Conservation (phyloP, 2,113 vertebrate genomes). For the Cranoglanis bouderius region DNA sequence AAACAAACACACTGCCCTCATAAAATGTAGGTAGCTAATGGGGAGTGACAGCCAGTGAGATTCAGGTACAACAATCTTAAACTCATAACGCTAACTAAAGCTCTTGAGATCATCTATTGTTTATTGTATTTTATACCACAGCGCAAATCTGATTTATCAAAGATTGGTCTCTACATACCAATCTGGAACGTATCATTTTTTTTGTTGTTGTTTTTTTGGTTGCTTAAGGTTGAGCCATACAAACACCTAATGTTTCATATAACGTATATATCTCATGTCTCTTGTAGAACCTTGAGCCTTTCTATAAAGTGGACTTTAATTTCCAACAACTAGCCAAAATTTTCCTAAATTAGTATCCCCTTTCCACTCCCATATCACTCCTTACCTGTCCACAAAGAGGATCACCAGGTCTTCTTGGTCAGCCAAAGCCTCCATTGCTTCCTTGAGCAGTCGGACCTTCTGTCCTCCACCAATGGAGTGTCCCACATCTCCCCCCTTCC, state of each 20-base stretch:
- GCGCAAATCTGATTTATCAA: not conserved
- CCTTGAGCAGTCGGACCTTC: slow-evolving; percentile 92
- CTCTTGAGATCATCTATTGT: not conserved
- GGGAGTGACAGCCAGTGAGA: not conserved
- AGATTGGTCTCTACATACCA: not conserved
- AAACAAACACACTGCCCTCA: not conserved
- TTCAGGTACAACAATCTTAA: not conserved
- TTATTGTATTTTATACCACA: not conserved
- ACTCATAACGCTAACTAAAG: not conserved
- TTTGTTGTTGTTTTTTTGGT: slow-evolving; percentile 47
- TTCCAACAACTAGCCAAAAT: not conserved
- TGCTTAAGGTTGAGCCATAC: slow-evolving; percentile 12
- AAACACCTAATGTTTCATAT: not conserved
- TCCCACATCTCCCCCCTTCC: slow-evolving; percentile 87
- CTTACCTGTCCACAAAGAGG: slow-evolving; percentile 89
- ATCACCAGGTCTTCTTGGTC: slow-evolving; percentile 86
- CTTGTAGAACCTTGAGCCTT: not conserved
- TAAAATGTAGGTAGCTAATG: not conserved
- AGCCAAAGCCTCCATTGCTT: slow-evolving; percentile 78
- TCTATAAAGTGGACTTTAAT: not conserved
- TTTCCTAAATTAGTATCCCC: not conserved
- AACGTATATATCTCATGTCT: not conserved
- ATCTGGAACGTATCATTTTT: not conserved
- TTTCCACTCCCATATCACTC: not conserved
- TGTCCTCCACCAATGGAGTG: slow-evolving; percentile 93